A percentile compares a stretch with the other conserved stretches of the same genome.
Evolutionary conservation across 2,888 invertebrate species (phyloP).

Genomic region (Leucoma salicis): DNA sequence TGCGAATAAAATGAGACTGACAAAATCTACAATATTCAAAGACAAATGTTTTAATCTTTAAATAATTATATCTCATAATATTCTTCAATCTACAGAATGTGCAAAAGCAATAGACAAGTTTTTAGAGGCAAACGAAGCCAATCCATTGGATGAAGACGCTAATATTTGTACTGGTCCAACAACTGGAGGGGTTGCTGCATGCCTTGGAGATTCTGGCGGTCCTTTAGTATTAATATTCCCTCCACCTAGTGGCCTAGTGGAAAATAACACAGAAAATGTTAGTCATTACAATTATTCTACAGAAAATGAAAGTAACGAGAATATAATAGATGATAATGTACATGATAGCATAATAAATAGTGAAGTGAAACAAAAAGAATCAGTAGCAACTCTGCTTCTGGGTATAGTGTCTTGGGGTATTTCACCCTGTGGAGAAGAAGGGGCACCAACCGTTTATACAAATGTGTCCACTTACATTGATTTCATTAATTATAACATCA

Average conservation of each 20-base stretch:
- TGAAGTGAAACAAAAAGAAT: conserved; percentile 2
- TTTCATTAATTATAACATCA: conserved; percentile 58
- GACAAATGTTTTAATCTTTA: too few relatives aligned
- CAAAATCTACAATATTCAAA: too few relatives aligned
- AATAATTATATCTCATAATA: background rate
- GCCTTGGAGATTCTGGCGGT: conserved; percentile 82
- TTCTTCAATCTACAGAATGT: conserved; percentile 54
- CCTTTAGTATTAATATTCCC: conserved; percentile 58
- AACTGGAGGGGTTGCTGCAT: conserved; percentile 73
- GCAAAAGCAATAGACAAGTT: conserved; percentile 58
- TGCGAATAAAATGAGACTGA: too few relatives aligned
- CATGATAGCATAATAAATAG: background rate
- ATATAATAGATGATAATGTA: conserved; percentile 1
- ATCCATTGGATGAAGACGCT: conserved; percentile 63
- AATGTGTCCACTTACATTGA: conserved; percentile 72
- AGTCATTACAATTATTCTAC: conserved; percentile 12
- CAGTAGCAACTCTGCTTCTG: conserved; percentile 41
- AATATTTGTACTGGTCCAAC: conserved; percentile 81
- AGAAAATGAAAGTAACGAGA: conserved; percentile 8
- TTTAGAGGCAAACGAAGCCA: conserved; percentile 52
- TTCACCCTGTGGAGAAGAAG: conserved; percentile 73
- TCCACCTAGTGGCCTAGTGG: conserved; percentile 28
- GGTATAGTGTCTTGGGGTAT: conserved; percentile 83
- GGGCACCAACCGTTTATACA: conserved; percentile 79
- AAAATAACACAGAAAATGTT: conserved; percentile 23